Base-by-base conservation (phyloP, 2,113 vertebrate species). In the Penelope pileata region DNA sequence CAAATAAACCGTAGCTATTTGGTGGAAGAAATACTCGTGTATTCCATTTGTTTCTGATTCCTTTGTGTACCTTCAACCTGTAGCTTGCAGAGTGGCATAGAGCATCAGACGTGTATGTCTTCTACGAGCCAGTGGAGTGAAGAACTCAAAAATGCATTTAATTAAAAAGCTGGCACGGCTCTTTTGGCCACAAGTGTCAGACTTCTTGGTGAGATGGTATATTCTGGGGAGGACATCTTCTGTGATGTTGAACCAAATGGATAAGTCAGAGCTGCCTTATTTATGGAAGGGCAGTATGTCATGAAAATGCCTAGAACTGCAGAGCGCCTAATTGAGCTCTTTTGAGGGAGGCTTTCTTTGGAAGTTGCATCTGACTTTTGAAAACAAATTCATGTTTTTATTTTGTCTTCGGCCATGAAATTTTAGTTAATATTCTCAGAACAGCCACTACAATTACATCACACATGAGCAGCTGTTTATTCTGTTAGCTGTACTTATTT, bases 401-500 rank as follows among this genome's bases (percentile, higher is more conserved):
- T 32, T 91, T 64, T 23, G 30, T 2, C 69, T 93, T 93, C 90
- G 50, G 54, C 69, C 60, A 7, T 36, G 38, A 47, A 86, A 26
- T 51, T 91, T 80, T 34, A 40, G 54, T 45, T 67, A 9, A 18
- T 56, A 26, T 12, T 93, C 54, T 90, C 16, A 50, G 40, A 68
- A 81, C 11, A 16, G 43, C 50, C 62, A 29, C 42, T 88, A 9
- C 54, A 80, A 18, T 86, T 83, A 32, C 13, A 27, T 81, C 72
- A 45, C 36, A 43, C 32, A 19, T 12, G 14, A 62, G 27, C 47
- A 80, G 56, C 13, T 22, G 7, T 78, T 74, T 77, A 34, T 91
- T 70, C 72, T 77, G 64, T 85, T 77, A 63, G 22, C 67, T 74
- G 36, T 72, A 70, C 74, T 63, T 89, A 53, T 16, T 79, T 92